Evolutionary conservation across 2,113 vertebrate species (phyloP), one percentile per base, ranked within the genome.

Genomic region (Cebus imitator): DNA sequence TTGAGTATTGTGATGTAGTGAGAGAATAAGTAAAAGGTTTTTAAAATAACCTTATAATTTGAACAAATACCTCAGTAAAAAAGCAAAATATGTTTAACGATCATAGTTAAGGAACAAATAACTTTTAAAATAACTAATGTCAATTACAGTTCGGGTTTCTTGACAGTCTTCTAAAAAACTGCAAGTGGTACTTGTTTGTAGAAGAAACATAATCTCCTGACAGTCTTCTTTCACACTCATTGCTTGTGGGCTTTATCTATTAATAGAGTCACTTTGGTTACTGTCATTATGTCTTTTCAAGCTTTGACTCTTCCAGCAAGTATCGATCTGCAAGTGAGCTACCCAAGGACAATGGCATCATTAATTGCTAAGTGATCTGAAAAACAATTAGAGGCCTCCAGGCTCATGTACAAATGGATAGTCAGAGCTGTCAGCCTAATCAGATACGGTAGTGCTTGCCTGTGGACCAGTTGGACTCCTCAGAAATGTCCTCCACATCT

Each of bases 321-420:
- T 93, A 97, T 97, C 35, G 17, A 95, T 98, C 3, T 83, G 45
- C 87, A 96, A 95, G 61, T 94, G 91, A 97, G 96, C 97, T 90
- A 76, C 97, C 97, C 97, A 96, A 98, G 98, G 97, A 98, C 98
- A 98, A 97, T 66, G 90, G 93, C 93, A 96, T 96, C 98, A 97
- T 98, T 98, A 98, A 98, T 98, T 97, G 98, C 97, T 98, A 98
- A 98, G 98, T 92, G 98, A 98, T 97, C 97, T 98, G 97, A 97
- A 98, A 97, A 98, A 98, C 98, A 98, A 98, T 98, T 97, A 98
- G 97, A 98, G 90, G 96, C 94, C 97, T 98, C 94, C 95, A 97
- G 94, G 94, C 97, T 98, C 85, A 32, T 87, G 89, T 96, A 80
- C 81, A 87, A 95, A 96, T 91, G 97, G 96, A 97, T 76, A 93